phyloP scores from a whole-genome alignment of 2,888 invertebrate species.

The Spisula subtruncata region DNA sequence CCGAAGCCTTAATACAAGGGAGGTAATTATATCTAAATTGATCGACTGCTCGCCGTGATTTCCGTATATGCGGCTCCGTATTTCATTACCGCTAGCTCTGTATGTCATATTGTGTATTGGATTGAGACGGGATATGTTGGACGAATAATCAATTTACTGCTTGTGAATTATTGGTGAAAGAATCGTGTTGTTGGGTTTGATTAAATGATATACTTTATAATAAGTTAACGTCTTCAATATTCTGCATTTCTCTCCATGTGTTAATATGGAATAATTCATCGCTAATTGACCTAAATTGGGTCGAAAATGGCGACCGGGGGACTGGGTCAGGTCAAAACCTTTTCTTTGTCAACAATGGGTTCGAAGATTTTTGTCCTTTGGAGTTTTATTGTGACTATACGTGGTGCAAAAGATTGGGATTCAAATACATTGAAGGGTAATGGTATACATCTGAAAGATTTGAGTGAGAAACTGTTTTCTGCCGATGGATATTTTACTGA shows the following conservation, averaged over 20 bases:
- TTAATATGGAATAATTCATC: slow-evolving; percentile 34
- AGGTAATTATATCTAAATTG: no score
- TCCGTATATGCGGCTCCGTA: not conserved
- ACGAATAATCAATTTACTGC: slow-evolving; percentile 28
- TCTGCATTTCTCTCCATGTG: not conserved
- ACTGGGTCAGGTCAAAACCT: slow-evolving; percentile 58
- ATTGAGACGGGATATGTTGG: slow-evolving; percentile 32
- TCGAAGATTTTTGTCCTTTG: not conserved
- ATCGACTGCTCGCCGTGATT: slow-evolving; percentile 34
- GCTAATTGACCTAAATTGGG: slow-evolving; percentile 46
- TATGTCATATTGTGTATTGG: slow-evolving; percentile 42
- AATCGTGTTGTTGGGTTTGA: not conserved
- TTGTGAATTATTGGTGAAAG: not conserved
- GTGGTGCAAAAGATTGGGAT: slow-evolving; percentile 46
- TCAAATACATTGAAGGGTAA: slow-evolving; percentile 30
- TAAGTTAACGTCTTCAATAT: not conserved
- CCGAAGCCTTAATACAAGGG: no score
- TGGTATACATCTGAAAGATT: slow-evolving; percentile 64
- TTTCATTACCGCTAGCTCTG: slow-evolving; percentile 24
- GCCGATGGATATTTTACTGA: slow-evolving; percentile 81
- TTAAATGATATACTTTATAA: not conserved
- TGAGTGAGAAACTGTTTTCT: slow-evolving; percentile 69
- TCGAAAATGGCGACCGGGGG: slow-evolving; percentile 65
- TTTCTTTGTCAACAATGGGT: slow-evolving; percentile 63
- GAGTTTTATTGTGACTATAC: not conserved